Evolutionary conservation across 2,797 vertebrate species (phyloP), one percentile per base, ranked within the genome.

Genomic region (Salarias fasciatus): DNA sequence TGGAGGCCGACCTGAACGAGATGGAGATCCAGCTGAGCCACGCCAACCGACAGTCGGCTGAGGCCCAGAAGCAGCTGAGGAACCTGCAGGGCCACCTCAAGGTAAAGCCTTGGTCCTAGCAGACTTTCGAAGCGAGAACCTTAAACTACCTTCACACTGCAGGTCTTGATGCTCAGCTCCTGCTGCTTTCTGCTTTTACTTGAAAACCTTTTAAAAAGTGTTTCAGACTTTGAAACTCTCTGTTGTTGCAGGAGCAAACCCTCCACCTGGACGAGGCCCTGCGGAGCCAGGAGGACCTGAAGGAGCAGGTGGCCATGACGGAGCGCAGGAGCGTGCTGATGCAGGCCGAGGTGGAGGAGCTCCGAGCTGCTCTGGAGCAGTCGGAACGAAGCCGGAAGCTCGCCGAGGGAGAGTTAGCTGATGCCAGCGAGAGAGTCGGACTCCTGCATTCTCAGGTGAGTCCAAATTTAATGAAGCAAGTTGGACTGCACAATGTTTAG

Each of bases 1-100:
- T 94, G 93, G 94, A 95, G 69, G 78, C 86, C 0, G 93, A 94
- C 55, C 91, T 94, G 53, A 94, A 92, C 0, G 94, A 95, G 74
- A 35, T 35, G 33, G 33, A 35, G 33, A 35, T 35, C 33, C 33
- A 35, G 33, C 33, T 35, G 33, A 35, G 33, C 35, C 33, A 35
- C 6, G 33, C 33, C 1, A 35, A 35, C 9, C 33, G 33, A 33
- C 6, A 6, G 33, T 33, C 33, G 5, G 33, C 33, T 1, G 33
- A 35, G 9, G 33, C 9, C 33, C 33, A 35, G 33, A 35, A 35
- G 33, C 33, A 35, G 33, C 33, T 35, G 33, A 35, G 33, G 33
- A 35, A 35, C 33, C 6, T 93, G 15, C 94, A 95, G 61, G 88
- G 86, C 31, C 94, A 94, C 69, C 88, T 95, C 50, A 95, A 95